Evolutionary conservation across 2,888 invertebrate species (phyloP).

Genomic region (Cyclophora punctaria): DNA sequence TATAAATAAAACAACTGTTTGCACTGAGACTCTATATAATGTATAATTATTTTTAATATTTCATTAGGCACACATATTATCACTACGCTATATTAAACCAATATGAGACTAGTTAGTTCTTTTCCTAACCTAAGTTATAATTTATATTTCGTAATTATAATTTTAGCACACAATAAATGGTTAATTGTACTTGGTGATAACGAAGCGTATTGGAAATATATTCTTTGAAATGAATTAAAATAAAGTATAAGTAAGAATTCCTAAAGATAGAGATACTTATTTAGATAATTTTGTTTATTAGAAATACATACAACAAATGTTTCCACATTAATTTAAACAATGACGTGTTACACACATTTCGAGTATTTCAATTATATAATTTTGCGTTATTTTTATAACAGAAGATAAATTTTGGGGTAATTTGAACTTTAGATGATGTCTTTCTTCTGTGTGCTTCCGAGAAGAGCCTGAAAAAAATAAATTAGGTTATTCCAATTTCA

Average conservation of each 20-base stretch:
- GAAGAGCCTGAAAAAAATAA: slow-evolving; percentile 50
- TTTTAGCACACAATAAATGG: slow-evolving; percentile 41
- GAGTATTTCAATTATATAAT: slow-evolving; percentile 19
- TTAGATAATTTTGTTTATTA: slow-evolving; percentile 9
- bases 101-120: slow-evolving; percentile 74
- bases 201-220: slow-evolving; percentile 56
- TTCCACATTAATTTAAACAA: slow-evolving; percentile 8
- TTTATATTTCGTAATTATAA: slow-evolving; percentile 42
- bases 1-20: slow-evolving; percentile 13
- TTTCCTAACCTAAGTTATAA: slow-evolving; percentile 61
- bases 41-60: slow-evolving; percentile 33
- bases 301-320: slow-evolving; percentile 9
- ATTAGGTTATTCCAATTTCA: neutral
- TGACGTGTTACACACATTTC: slow-evolving; percentile 29
- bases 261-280: slow-evolving; percentile 8
- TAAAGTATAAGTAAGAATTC: slow-evolving; percentile 9
- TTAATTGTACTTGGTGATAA: slow-evolving; percentile 69
- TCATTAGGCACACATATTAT: slow-evolving; percentile 69
- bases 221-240: slow-evolving; percentile 37
- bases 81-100: slow-evolving; percentile 64
- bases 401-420: slow-evolving; percentile 1
- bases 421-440: slow-evolving; percentile 49
- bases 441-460: slow-evolving; percentile 60
- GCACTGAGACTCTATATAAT: slow-evolving; percentile 15
- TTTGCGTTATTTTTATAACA: neutral